Conservation (phyloP, 2,888 invertebrate species). For the Drosophila greeni region DNA sequence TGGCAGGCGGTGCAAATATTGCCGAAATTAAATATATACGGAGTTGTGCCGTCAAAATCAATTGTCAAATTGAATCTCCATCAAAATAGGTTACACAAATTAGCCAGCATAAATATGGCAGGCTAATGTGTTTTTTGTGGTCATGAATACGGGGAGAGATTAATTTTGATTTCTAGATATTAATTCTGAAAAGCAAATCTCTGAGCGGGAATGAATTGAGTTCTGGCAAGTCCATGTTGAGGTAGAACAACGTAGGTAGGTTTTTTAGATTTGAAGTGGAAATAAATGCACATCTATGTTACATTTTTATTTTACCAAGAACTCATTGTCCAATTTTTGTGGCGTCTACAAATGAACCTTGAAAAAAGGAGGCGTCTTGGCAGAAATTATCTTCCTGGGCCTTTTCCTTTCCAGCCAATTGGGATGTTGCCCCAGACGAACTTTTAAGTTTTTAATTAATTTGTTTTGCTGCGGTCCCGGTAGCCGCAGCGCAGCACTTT, state of each 20-base stretch:
- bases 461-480: slow-evolving; percentile 62
- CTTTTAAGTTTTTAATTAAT: slow-evolving; percentile 71
- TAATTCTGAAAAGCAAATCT: neutral
- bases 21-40: slow-evolving; percentile 11
- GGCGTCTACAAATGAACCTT: slow-evolving; percentile 5
- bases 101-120: neutral
- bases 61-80: slow-evolving; percentile 14
- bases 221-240: neutral
- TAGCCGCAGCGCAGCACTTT: slow-evolving; percentile 25
- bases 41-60: slow-evolving; percentile 18
- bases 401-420: slow-evolving; percentile 14
- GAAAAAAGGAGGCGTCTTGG: slow-evolving; percentile 21
- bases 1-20: neutral
- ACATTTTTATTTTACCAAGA: neutral
- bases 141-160: neutral
- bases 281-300: neutral
- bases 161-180: neutral
- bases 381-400: neutral
- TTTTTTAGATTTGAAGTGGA: neutral
- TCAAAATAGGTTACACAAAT: slow-evolving; percentile 14
- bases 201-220: neutral
- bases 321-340: slow-evolving; percentile 18
- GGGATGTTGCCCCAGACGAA: slow-evolving; percentile 40
- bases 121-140: neutral
- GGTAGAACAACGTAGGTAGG: neutral